Evolutionary conservation across 35 echinoderm and acorn worm genomes (phyloP).

Genomic region (Amphiura filiformis): DNA sequence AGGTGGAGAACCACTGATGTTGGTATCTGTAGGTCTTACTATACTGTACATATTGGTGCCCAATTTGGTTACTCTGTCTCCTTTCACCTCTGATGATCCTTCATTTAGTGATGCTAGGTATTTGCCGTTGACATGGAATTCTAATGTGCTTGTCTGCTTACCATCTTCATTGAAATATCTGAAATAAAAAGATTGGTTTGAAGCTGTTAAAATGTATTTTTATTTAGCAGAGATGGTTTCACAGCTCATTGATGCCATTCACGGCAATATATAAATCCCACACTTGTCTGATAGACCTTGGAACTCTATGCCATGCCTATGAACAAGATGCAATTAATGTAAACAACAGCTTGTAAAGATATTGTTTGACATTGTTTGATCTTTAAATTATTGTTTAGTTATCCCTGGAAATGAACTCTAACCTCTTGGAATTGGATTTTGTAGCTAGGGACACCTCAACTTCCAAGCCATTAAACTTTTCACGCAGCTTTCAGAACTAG

Average conservation of each 20-base stretch:
- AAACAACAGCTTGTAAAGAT: too few species aligned
- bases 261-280: too few species aligned
- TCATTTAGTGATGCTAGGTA: conserved; percentile 72
- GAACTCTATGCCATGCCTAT: too few species aligned
- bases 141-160: conserved; percentile 48
- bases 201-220: neutral
- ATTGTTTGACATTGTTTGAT: too few species aligned
- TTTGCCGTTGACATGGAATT: conserved; percentile 67
- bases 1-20: conserved; percentile 34
- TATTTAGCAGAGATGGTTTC: neutral
- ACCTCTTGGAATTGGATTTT: too few species aligned
- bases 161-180: conserved; percentile 73
- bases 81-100: conserved; percentile 63
- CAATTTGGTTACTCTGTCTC: conserved; percentile 82
- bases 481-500: too few species aligned
- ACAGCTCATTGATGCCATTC: neutral
- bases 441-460: too few species aligned
- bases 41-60: conserved; percentile 95
- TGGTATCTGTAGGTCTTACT: conserved; percentile 68
- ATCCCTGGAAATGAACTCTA: too few species aligned
- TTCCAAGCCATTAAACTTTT: too few species aligned
- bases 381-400: too few species aligned
- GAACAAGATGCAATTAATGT: too few species aligned
- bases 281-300: too few species aligned
- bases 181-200: neutral